Evolutionary conservation across 64 coral and sea anemone genomes (phyloP), one percentile per base, ranked within the genome.

Genomic region (Montipora cactus): DNA sequence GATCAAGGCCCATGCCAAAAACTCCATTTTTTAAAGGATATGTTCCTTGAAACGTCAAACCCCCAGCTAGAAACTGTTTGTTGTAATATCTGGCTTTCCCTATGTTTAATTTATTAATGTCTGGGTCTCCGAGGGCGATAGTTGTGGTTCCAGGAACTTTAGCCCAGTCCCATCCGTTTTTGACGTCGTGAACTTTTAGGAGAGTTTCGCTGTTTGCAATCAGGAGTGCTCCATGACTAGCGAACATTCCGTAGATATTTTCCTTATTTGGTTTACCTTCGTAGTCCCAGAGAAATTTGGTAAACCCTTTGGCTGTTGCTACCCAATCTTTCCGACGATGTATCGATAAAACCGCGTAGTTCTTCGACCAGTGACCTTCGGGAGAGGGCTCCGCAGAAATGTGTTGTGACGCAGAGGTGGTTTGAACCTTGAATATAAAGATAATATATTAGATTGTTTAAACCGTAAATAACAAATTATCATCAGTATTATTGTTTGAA

Each of bases 151-250:
- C 96, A 13, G 96, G 93, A 67, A 98, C 50, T 61, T 93, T 89
- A 4, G 81, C 45, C 96, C 96, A 98, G 49, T 98, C 96, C 96
- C 96, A 98, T 47, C 96, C 96, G 12, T 88, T 89, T 13, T 92
- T 16, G n/a, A 98, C 90, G 19, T 95, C 93, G 16, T 98, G 80
- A 8, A 71, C 58, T 8, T 20, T 12, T 45, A 98, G 75, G 2
- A 76, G 44, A 14, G 22, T 15, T 79, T 98, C 95, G 16, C 81
- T 88, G 51, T 98, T 98, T 1, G 96, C 52, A 74, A 98, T 94
- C 79, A 84, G 87, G 8, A 98, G 52, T 0, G 96, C 70, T 15
- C 96, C 96, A 69, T 95, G 81, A 84, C 89, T 92, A 14, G 71
- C 76, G 28, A 85, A 98, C 57, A 98, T 62, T 81, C 96, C 96